phyloP scores from a whole-genome alignment of 2,113 vertebrate genomes.

The Bettongia penicillata region DNA sequence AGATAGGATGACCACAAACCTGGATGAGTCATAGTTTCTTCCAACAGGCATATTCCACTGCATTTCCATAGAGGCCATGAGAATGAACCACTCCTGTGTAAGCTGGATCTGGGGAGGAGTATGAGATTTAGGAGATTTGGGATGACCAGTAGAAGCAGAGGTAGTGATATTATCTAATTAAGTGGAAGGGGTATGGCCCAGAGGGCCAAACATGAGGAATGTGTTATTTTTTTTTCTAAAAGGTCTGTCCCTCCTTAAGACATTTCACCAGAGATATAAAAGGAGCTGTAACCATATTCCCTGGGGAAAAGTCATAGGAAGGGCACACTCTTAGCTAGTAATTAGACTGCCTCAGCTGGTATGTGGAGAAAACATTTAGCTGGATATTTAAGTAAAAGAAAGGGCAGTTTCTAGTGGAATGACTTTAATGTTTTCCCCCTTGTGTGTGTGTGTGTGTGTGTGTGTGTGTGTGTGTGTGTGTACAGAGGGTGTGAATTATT shows the following conservation, averaged over 20 bases:
- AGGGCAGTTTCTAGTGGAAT: neutral
- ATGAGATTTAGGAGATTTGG: neutral
- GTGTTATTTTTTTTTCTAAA: neutral
- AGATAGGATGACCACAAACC: neutral
- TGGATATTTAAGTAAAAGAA: neutral
- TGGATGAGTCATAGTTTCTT: neutral
- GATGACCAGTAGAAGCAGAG: neutral
- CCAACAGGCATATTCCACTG: neutral
- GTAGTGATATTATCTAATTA: neutral
- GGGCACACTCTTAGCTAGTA: neutral
- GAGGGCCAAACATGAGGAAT: neutral
- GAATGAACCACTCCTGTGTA: neutral
- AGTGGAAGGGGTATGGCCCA: neutral
- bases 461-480: too few species aligned
- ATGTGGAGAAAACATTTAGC: neutral
- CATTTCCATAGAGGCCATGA: neutral
- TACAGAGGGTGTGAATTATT: neutral
- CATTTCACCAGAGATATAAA: neutral
- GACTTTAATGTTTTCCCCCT: neutral
- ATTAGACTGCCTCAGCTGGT: neutral
- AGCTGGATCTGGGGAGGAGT: neutral
- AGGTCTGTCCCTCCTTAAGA: neutral
- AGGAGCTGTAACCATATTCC: neutral
- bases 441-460: too few species aligned
- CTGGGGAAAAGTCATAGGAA: neutral